Conservation (phyloP, 2,888 invertebrate genomes). For the Dryobotodes eremita region DNA sequence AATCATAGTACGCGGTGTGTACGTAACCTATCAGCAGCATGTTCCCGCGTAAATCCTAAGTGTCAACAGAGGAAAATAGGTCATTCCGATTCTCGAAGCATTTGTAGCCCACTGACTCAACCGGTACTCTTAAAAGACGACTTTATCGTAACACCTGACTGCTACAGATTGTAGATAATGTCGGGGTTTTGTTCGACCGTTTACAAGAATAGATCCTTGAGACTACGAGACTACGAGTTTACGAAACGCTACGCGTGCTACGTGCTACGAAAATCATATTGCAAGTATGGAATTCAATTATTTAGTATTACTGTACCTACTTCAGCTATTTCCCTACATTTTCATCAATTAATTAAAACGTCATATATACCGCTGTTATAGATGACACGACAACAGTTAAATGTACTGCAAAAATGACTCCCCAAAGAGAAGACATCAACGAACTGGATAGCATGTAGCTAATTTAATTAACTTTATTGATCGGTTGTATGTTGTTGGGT, state of each 20-base stretch:
- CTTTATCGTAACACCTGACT: conserved; percentile 43
- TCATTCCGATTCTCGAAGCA: conserved; percentile 31
- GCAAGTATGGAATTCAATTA: not conserved
- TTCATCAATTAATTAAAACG: not conserved
- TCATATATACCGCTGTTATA: conserved; percentile 2
- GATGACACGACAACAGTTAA: conserved; percentile 5
- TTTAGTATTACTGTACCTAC: not conserved
- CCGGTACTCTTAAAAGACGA: conserved; percentile 37
- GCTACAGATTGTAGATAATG: conserved; percentile 37
- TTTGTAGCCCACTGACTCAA: conserved; percentile 22
- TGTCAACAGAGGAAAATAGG: conserved; percentile 54
- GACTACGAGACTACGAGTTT: conserved; percentile 38
- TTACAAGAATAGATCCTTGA: conserved; percentile 28
- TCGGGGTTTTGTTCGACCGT: conserved; percentile 30
- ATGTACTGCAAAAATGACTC: conserved; percentile 34
- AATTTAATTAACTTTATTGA: conserved; percentile 44
- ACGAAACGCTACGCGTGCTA: conserved; percentile 51
- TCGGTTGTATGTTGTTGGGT: not conserved
- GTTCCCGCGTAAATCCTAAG: conserved; percentile 41
- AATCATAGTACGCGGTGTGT: conserved; percentile 1
- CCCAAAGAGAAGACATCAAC: conserved; percentile 61
- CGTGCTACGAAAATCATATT: conserved; percentile 26
- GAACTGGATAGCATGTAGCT: conserved; percentile 22
- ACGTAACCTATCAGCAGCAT: conserved; percentile 33
- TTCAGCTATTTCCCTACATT: conserved; percentile 18